These are phyloP conservation scores for Wasmannia auropunctata DNA, from an alignment of 1,140 invertebrate species.

Conservation along the genomic window DNA sequence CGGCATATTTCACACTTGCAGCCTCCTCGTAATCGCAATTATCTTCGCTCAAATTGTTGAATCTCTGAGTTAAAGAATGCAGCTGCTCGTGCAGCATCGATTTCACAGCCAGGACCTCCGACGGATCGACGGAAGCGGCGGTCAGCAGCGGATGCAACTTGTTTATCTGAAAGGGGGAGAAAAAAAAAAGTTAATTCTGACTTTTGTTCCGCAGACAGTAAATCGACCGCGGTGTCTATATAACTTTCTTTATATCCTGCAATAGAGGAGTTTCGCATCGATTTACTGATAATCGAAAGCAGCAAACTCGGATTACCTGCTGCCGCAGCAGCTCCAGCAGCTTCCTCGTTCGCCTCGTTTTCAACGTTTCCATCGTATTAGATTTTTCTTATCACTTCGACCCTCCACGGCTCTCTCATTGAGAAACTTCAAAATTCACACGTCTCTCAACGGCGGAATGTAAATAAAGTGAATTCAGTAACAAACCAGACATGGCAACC, in stretches of 20 bases:
- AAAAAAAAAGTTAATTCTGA: constrained; percentile 27
- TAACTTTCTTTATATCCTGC: constrained; percentile 14
- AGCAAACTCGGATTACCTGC: constrained; percentile 70
- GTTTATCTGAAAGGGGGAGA: constrained; percentile 73
- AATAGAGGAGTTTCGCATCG: not conserved
- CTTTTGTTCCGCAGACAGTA: not conserved
- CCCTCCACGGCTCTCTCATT: not conserved
- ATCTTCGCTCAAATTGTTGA: constrained; percentile 72
- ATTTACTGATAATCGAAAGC: not conserved
- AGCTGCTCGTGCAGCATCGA: constrained; percentile 71
- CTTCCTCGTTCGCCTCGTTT: constrained; percentile 75
- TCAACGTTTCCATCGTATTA: constrained; percentile 73
- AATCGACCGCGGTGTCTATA: not conserved
- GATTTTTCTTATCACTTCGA: not conserved
- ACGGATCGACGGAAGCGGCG: constrained; percentile 1
- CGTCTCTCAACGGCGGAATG: constrained; percentile 33
- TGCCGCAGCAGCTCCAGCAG: constrained; percentile 72
- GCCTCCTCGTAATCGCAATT: constrained; percentile 70
- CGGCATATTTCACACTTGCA: constrained; percentile 72
- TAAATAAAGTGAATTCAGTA: constrained; percentile 68
- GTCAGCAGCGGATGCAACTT: constrained; percentile 66
- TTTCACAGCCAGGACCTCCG: constrained; percentile 55
- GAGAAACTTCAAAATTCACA: constrained; percentile 40
- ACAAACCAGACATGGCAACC: constrained; percentile 46
- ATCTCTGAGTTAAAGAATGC: constrained; percentile 68